Base-by-base conservation (phyloP, 1,140 invertebrate species). In the Nilaparvata lugens region DNA sequence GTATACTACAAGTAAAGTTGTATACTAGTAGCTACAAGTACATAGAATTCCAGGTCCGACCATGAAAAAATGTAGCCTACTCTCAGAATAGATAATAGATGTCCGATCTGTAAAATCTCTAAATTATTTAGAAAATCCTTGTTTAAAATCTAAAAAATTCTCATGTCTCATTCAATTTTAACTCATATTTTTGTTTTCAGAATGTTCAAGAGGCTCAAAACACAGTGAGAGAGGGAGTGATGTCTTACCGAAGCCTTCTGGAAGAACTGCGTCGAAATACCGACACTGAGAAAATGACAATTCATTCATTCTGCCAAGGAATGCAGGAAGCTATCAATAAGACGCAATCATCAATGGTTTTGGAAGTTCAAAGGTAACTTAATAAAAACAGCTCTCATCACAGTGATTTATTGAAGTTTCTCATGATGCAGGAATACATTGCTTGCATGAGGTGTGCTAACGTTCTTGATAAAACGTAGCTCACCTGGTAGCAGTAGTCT, bases 241-340 rank as follows among this genome's bases (percentile, higher is more conserved):
- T 83, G 14, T 79, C 83, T 28, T 73, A 85, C n/a, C 83, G 84
- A 64, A 79, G 78, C 0, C 75, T 85, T 9, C 71, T 86, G 62
- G 84, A 87, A 53, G 83, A 87, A 64, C 68, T 86, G 4, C 73
- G 81, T 9, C 76, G 79, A 25, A 85, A 83, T 65, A 78, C 84
- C 64, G 84, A 87, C 19, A 71, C 78, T 0, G 85, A 87, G 68
- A 85, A 85, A 66, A 77, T 80, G 35, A 78, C 82, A 9, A 76
- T 87, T 24, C 83, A 83, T 68, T 76, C 77, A 14, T 84, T 85
- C 62, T 84, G 81, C 61, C 83, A 85, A 66, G 83, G 81, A 19
- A 79, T 85, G 67, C 79, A 83, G 61, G 83, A 86, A 43, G 77
- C 78, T 0, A 79, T 86, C 19, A 79, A 78, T 14, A 85, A 85